Evolutionary conservation across 2,113 vertebrate genomes (phyloP).

Genomic region (Microcebus jonahi): DNA sequence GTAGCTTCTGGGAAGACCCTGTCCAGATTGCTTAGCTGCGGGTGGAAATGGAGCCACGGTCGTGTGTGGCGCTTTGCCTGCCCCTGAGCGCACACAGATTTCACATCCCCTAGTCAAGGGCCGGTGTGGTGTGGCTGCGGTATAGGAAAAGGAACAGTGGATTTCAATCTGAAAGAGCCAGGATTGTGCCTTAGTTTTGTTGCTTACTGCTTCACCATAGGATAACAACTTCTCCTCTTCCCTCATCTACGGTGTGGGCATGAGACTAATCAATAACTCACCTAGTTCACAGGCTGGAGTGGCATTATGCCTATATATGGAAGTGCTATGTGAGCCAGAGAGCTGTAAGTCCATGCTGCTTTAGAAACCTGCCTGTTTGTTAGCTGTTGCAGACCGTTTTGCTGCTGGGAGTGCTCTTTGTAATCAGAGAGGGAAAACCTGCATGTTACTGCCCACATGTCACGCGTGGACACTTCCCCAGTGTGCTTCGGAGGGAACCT

Average conservation of each 20-base stretch:
- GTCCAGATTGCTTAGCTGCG: background rate
- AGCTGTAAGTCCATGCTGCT: background rate
- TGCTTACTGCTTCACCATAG: background rate
- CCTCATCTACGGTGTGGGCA: background rate
- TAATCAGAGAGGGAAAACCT: background rate
- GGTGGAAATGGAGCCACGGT: background rate
- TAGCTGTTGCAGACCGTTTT: background rate
- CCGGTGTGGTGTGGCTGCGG: background rate
- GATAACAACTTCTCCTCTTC: background rate
- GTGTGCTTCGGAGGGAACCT: background rate
- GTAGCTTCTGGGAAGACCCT: background rate
- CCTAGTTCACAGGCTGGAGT: background rate
- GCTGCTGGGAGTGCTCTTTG: constrained; percentile 1
- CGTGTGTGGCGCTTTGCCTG: background rate
- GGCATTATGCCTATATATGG: accelerated
- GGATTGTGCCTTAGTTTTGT: background rate
- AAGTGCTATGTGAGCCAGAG: background rate
- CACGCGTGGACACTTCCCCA: background rate
- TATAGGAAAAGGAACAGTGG: background rate
- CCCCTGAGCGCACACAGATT: background rate
- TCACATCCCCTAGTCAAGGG: background rate
- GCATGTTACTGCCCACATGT: background rate
- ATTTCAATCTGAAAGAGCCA: background rate
- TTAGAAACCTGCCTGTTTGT: background rate
- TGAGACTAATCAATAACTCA: background rate